Base-by-base conservation (phyloP, 1,140 invertebrate genomes). In the Cherax quadricarinatus region DNA sequence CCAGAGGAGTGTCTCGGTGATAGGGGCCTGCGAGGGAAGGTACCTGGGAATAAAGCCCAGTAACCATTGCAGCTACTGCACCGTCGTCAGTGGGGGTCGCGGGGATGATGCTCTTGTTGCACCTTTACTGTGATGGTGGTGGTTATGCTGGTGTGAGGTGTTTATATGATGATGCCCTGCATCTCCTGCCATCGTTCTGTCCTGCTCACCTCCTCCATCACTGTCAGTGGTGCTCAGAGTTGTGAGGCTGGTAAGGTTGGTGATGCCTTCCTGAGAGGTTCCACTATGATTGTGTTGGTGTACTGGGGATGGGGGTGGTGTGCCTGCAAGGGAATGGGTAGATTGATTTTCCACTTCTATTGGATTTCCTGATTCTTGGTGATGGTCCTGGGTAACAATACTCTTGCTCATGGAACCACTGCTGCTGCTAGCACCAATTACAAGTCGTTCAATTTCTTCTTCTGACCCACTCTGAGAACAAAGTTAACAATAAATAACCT, bases 1-100 rank as follows among this genome's bases (percentile, higher is more conserved):
- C 88, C 88, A 89, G 88, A 89, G 88, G 88, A 89, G 81, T 83
- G 78, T 89, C 88, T 89, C 57, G 80, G 88, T 89, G 88, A 89
- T 70, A 51, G 84, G 83, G 83, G 90, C 90, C 90, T 86, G 90
- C 84, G 89, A 86, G 89, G 89, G 89, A 80, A 62, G 89, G 57
- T 75, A 86, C 83, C 70, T 85, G 48, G 83, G 89, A 48, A 48
- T 70, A 21, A 60, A 60, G 30, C 53, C 81, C 81, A 90, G 88
- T 66, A 53, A 80, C 84, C 75, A 51, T 53, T 70, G 75, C 70
- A 51, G 90, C 85, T 91, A 91, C 90, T 91, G 90, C 60, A 86
- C 90, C 60, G 85, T 91, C 66, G 90, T 87, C 78, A 89, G 66
- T 84, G 88, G 82, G 24, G 81, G 88, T 83, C 66, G 81, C 24